Evolutionary conservation across 2,888 invertebrate genomes (phyloP).

Genomic region (Pristionchus japonicus): DNA sequence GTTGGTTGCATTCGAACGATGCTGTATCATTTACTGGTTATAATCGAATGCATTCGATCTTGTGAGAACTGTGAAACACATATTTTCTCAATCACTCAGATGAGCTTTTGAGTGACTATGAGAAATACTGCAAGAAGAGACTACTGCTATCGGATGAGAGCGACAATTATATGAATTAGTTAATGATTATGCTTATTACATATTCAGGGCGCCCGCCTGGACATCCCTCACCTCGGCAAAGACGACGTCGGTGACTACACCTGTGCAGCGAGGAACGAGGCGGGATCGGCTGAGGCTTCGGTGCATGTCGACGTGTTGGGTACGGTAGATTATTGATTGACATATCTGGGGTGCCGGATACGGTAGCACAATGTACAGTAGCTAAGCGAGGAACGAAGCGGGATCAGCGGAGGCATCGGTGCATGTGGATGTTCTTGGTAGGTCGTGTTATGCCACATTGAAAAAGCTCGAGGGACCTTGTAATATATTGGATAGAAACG

Average conservation of each 20-base stretch:
- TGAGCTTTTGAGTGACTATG: no score
- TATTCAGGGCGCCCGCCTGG: slow-evolving; percentile 68
- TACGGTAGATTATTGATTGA: slow-evolving; percentile 75
- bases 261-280: slow-evolving; percentile 80
- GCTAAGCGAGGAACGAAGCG: background rate
- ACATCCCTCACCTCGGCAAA: slow-evolving; percentile 69
- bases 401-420: background rate
- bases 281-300: slow-evolving; percentile 79
- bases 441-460: background rate
- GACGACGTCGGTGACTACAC: slow-evolving; percentile 80
- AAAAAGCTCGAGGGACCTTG: background rate
- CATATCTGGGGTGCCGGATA: background rate
- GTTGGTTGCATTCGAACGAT: no score
- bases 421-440: background rate
- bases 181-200: no score
- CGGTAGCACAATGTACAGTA: background rate
- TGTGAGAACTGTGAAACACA: no score
- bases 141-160: no score
- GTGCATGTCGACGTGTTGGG: slow-evolving; percentile 80
- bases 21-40: no score
- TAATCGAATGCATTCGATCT: no score
- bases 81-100: no score
- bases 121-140: no score
- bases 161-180: no score
- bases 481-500: no score